Evolutionary conservation across 2,888 invertebrate genomes (phyloP).

Genomic region (Xylophagus ater): DNA sequence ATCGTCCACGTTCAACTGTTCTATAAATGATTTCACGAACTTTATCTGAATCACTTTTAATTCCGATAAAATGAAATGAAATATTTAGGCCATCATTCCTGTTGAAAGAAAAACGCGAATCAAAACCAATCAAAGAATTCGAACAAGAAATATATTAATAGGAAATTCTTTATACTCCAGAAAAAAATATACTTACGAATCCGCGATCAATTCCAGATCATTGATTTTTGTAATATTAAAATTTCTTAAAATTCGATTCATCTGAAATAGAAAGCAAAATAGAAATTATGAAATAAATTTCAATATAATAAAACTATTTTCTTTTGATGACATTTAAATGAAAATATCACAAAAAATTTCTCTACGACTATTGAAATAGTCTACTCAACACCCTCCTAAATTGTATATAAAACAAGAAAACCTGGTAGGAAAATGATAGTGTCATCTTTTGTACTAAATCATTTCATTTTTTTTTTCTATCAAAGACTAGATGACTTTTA

Average conservation of each 20-base stretch:
- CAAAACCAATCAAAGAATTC: too few relatives aligned
- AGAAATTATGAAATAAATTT: too few relatives aligned
- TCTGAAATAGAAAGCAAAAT: conserved; percentile 46
- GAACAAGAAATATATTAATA: too few relatives aligned
- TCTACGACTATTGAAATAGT: conserved; percentile 7
- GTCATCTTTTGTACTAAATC: too few relatives aligned
- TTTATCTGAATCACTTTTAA: conserved; percentile 37
- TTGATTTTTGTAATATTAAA: conserved; percentile 57
- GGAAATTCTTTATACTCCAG: background rate
- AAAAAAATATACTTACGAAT: conserved; percentile 46
- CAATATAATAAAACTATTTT: conserved; percentile 5
- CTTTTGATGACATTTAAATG: background rate
- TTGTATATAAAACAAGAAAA: too few relatives aligned
- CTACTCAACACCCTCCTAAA: too few relatives aligned
- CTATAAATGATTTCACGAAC: conserved; percentile 42
- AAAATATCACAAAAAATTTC: background rate
- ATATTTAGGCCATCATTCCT: conserved; percentile 42
- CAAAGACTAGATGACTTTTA: too few relatives aligned
- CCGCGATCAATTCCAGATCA: conserved; percentile 50
- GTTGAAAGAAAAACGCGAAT: conserved; percentile 12
- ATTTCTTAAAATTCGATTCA: conserved; percentile 51
- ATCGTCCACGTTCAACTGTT: conserved; percentile 48
- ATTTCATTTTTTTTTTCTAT: too few relatives aligned
- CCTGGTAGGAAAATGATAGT: too few relatives aligned
- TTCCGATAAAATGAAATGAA: conserved; percentile 42